phyloP scores from a whole-genome alignment of 2,113 vertebrate genomes.

The Spheniscus mendiculus region DNA sequence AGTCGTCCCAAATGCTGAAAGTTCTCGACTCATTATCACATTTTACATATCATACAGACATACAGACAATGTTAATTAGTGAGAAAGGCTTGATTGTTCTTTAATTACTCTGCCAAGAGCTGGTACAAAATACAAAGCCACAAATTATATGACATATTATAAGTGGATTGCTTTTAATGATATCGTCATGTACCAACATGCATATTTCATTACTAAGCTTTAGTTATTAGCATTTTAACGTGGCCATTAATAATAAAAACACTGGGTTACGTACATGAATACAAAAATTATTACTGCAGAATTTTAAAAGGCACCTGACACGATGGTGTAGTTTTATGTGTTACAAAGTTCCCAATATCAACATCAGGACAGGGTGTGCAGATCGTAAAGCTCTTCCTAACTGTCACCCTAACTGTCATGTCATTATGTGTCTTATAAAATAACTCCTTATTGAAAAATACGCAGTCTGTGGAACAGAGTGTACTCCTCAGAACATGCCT shows the following conservation, averaged over 20 bases:
- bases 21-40: neutral
- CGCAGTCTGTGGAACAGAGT: neutral
- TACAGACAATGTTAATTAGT: neutral
- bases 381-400: neutral
- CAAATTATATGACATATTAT: neutral
- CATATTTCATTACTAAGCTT: conserved; percentile 15
- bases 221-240: neutral
- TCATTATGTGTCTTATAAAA: neutral
- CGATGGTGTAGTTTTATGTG: neutral
- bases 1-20: neutral
- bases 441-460: neutral
- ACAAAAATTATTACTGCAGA: neutral
- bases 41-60: neutral
- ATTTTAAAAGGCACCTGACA: neutral
- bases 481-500: neutral
- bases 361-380: neutral
- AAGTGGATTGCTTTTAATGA: neutral
- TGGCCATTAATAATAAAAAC: neutral
- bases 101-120: conserved; percentile 7
- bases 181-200: neutral
- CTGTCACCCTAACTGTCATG: neutral
- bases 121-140: neutral
- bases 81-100: conserved; percentile 15
- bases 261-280: neutral
- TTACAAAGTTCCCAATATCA: neutral